Evolutionary conservation across 2,888 invertebrate genomes (phyloP).

Genomic region (Dioctria linearis): DNA sequence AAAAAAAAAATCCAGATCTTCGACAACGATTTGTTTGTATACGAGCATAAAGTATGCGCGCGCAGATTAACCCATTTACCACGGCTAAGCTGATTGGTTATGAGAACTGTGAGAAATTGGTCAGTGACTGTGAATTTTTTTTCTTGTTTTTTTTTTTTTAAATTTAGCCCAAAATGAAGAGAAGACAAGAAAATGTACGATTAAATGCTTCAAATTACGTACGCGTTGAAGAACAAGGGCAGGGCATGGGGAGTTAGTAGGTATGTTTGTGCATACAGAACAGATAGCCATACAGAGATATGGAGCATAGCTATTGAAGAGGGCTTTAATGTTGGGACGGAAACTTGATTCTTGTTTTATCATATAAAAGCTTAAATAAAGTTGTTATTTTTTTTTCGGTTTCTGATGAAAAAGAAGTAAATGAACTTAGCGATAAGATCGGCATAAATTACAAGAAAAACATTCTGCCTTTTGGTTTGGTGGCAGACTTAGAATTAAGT

Average conservation of each 20-base stretch:
- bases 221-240: too few species aligned
- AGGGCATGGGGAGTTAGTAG: too few species aligned
- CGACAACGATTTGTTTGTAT: neutral
- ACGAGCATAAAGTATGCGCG: neutral
- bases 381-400: too few species aligned
- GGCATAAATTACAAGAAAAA: too few species aligned
- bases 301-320: neutral
- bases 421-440: too few species aligned
- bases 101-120: conserved; percentile 14
- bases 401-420: too few species aligned
- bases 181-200: neutral
- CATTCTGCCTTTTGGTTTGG: too few species aligned
- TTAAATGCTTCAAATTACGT: neutral
- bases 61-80: conserved; percentile 1
- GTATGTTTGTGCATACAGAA: too few species aligned
- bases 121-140: neutral
- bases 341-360: too few species aligned
- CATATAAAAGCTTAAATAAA: too few species aligned
- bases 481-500: too few species aligned
- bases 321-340: too few species aligned
- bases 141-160: neutral
- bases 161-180: neutral
- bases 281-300: neutral
- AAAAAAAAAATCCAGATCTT: neutral
- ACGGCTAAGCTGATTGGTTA: neutral